Evolutionary conservation across 2,797 vertebrate genomes (phyloP), one percentile per base, ranked within the genome.

Genomic region (Agapornis canus): DNA sequence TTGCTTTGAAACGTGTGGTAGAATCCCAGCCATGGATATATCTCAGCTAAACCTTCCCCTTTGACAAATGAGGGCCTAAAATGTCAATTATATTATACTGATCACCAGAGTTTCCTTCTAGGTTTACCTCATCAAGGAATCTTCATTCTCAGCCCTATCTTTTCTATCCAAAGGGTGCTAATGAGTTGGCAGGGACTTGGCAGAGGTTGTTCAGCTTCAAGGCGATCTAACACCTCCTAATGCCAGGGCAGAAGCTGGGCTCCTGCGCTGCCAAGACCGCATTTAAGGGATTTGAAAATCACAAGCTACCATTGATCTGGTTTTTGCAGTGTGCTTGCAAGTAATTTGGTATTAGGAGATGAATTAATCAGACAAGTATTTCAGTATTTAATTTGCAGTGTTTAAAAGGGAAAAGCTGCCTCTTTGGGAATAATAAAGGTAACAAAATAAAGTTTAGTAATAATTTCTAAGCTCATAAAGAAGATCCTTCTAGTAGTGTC

Each of bases 201-300:
- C 65, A 90, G 91, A 87, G 79, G 56, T 57, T 85, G 64, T 7
- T 3, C 75, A 92, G 86, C 69, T 95, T 87, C 68, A 31, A 71
- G 90, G 86, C 61, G 69, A 47, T 86, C 69, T 81, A 37, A 85
- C 79, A 83, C 69, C 81, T 93, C 79, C 78, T 89, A 82, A 78
- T 52, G 60, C 48, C 86, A 49, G 42, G 22, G 68, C 1, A 8
- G 72, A 93, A 85, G 37, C 92, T 86, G 68, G 69, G 75, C 87
- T 75, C 32, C 85, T 42, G 10, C 56, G 17, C 79, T 92, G 80
- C 80, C 61, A 49, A 79, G 45, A 31, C 73, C 75, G 35, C 73
- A 20, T 86, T 89, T 82, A 93, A 82, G 68, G 39, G 80, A 18
- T 75, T 66, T 91, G n/a, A 25, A 79, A 89, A 78, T 86, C 52